Evolutionary conservation across 2,113 vertebrate species (phyloP).

Genomic region (Cyanocitta stelleri): DNA sequence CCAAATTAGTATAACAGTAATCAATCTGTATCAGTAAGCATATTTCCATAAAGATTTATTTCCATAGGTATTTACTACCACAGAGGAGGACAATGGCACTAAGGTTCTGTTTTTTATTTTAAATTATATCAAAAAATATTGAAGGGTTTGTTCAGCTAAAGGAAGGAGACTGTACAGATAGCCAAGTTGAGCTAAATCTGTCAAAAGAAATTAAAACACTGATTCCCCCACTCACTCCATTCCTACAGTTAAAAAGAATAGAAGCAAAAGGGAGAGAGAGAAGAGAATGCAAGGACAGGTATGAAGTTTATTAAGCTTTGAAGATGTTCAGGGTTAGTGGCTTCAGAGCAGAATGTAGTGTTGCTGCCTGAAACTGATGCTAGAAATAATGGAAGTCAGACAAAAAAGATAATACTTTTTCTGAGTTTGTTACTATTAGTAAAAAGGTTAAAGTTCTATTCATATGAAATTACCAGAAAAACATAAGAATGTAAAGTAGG

Average conservation of each 20-base stretch:
- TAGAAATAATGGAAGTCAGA: neutral
- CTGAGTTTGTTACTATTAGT: neutral
- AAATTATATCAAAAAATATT: neutral
- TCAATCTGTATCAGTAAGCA: neutral
- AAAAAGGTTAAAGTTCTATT: neutral
- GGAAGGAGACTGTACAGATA: neutral
- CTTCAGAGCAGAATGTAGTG: neutral
- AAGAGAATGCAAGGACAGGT: neutral
- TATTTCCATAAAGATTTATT: neutral
- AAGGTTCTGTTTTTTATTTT: neutral
- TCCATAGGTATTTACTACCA: neutral
- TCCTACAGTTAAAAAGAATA: neutral
- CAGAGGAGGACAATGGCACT: neutral
- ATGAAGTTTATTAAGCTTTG: neutral
- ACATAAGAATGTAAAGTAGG: fast-evolving
- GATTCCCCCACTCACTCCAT: fast-evolving
- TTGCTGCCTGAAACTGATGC: neutral
- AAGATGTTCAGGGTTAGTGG: neutral
- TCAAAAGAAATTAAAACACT: neutral
- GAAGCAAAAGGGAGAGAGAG: neutral
- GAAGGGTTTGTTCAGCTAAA: neutral
- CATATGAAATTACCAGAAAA: neutral
- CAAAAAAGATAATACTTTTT: neutral
- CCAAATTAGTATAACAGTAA: neutral
- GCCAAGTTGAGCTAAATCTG: neutral